Evolutionary conservation across 2,888 invertebrate genomes (phyloP).

Genomic region (Quadroppia sp.): DNA sequence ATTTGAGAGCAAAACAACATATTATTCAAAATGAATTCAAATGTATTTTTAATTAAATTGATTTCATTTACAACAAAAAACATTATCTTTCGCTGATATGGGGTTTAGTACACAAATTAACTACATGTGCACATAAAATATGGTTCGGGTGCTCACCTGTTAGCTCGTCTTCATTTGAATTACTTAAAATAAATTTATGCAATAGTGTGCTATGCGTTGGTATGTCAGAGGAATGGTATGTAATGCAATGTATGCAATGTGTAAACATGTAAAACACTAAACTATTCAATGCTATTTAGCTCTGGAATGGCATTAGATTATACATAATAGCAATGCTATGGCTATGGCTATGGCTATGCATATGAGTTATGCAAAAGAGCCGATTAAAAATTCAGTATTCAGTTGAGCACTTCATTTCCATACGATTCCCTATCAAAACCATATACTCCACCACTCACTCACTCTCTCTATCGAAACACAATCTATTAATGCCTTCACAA

Average conservation of each 20-base stretch:
- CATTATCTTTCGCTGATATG: background rate
- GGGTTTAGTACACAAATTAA: background rate
- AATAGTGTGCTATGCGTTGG: background rate
- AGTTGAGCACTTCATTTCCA: slow-evolving; percentile 34
- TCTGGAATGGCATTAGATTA: slow-evolving; percentile 19
- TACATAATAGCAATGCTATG: background rate
- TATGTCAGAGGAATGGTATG: background rate
- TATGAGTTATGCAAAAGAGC: slow-evolving; percentile 37
- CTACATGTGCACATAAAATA: background rate
- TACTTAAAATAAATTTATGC: slow-evolving; percentile 10
- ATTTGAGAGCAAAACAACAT: background rate
- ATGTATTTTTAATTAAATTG: background rate
- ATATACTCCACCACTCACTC: background rate
- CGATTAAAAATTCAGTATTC: slow-evolving; percentile 37
- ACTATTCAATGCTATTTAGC: slow-evolving; percentile 34
- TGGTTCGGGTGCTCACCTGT: background rate
- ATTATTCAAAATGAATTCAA: background rate
- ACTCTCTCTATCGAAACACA: background rate
- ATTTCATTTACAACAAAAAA: background rate
- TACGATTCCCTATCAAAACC: background rate
- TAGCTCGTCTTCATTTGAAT: slow-evolving; percentile 7
- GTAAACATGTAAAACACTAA: slow-evolving; percentile 37
- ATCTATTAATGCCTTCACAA: background rate
- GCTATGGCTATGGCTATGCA: background rate
- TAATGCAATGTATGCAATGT: slow-evolving; percentile 35